Base-by-base conservation (phyloP, 2,888 invertebrate species). In the Tipula confusa region DNA sequence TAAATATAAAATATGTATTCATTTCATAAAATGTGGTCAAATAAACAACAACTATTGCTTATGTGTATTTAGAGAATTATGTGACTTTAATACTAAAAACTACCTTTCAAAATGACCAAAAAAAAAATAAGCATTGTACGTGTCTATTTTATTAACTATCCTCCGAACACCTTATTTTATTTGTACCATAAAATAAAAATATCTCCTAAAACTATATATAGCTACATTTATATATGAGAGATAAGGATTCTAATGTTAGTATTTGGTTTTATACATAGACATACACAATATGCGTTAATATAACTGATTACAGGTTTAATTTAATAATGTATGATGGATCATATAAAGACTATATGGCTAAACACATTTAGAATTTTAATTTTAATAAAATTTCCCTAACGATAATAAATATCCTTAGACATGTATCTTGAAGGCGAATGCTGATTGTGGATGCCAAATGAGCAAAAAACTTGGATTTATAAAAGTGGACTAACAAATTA, bases 21-120 rank as follows among this genome's bases (percentile, higher is more conserved):
- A 11, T 33, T 33, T 33, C 33, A 64, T 9, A 64, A 64, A 64
- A 24, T 24, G 64, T 64, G 18, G 64, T 64, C 64, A 64, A 64
- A 64, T 64, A 64, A 64, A 24, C 64, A 64, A 64, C 64, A 64
- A 24, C 64, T 64, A 64, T 64, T 1, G 18, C 64, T 18, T 24
- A 64, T 64, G 64, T 64, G 64, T 64, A 24, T 64, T 64, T 64
- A 64, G 64, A 64, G 64, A 64, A 64, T 64, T 64, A 64, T 64
- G 64, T 64, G 64, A 64, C 64, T 64, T 64, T 64, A 24, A 64
- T 64, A 64, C 64, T 24, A 64, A 64, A 64, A 64, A 24, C 24
- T 24, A 24, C 64, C 64, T 64, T 24, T 24, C 43, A 2, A 43
- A 9, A 64, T 64, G 24, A 64, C 43, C 43, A 43, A 43, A 15